These are phyloP conservation scores for Temnothorax nylanderi DNA, from an alignment of 1,140 invertebrate species.

Conservation along the genomic window DNA sequence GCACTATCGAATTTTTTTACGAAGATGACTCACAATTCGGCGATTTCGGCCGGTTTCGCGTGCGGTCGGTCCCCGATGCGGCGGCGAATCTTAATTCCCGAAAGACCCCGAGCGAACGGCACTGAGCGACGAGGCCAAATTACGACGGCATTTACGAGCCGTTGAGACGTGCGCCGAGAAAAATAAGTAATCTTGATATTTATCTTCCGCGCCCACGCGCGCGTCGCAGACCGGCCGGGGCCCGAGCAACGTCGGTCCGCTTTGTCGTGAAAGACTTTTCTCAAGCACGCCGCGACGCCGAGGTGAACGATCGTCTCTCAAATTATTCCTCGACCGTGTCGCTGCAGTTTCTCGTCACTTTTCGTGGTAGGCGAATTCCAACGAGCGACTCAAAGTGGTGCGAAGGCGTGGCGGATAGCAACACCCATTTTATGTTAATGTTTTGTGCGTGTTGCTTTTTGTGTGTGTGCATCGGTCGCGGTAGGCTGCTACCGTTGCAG, in stretches of 20 bases:
- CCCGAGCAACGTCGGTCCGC: slow-evolving; percentile 25
- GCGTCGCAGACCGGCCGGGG: neutral
- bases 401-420: slow-evolving; percentile 79
- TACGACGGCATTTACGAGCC: slow-evolving; percentile 76
- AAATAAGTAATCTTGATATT: slow-evolving; percentile 76
- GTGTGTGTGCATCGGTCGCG: slow-evolving; percentile 7
- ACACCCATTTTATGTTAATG: slow-evolving; percentile 84
- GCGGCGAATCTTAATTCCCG: slow-evolving; percentile 37
- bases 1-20: slow-evolving; percentile 23
- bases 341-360: slow-evolving; percentile 30
- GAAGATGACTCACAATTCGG: slow-evolving; percentile 41
- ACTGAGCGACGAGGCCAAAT: slow-evolving; percentile 63
- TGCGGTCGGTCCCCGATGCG: slow-evolving; percentile 19
- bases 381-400: neutral
- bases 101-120: slow-evolving; percentile 3
- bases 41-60: slow-evolving; percentile 9
- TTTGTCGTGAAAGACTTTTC: slow-evolving; percentile 49
- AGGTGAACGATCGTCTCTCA: slow-evolving; percentile 35
- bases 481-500: slow-evolving; percentile 38
- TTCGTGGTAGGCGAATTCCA: slow-evolving; percentile 69
- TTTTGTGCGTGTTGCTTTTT: slow-evolving; percentile 41
- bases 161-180: slow-evolving; percentile 69
- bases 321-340: slow-evolving; percentile 33
- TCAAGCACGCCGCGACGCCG: neutral
- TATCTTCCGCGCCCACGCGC: slow-evolving; percentile 69